These are phyloP conservation scores for Clarias fuscus DNA, from an alignment of 2,797 vertebrate species.

Conservation along the genomic window DNA sequence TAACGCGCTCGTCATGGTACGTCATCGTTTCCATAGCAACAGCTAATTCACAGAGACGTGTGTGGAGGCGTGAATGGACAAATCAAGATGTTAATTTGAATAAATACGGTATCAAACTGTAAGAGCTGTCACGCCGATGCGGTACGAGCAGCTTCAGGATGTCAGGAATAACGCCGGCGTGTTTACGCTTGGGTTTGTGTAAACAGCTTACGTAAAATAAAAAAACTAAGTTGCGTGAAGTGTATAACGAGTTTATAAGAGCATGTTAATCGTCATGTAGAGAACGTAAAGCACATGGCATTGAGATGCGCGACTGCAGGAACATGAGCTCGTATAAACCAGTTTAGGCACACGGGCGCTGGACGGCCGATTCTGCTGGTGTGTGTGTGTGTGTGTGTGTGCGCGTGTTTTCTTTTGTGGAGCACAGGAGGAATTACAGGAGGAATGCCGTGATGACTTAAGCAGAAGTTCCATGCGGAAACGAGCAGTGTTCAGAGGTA, in stretches of 20 bases:
- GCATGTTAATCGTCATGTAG: neutral
- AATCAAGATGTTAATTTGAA: neutral
- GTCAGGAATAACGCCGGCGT: too few relatives aligned
- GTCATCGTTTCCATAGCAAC: neutral
- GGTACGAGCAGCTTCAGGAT: neutral
- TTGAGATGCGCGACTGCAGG: neutral
- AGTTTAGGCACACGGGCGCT: neutral
- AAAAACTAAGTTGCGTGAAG: too few relatives aligned
- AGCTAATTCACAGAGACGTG: neutral
- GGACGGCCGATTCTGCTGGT: neutral
- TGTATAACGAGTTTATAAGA: too few relatives aligned
- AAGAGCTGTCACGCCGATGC: too few relatives aligned
- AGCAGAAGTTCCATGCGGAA: conserved; percentile 52
- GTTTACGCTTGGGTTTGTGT: too few relatives aligned
- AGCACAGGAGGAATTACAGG: conserved; percentile 28
- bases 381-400: neutral
- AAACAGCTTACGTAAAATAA: too few relatives aligned
- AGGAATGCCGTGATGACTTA: conserved; percentile 56
- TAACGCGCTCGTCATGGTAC: neutral
- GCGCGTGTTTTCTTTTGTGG: conserved; percentile 20
- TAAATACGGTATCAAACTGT: neutral
- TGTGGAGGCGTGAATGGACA: neutral
- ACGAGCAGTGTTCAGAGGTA: conserved; percentile 41
- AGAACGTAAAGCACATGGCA: neutral
- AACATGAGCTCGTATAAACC: neutral